A percentile compares a stretch with the other conserved stretches of the same genome.
Conservation (phyloP, 2,797 vertebrate species). For the Enteromius radiatus region DNA sequence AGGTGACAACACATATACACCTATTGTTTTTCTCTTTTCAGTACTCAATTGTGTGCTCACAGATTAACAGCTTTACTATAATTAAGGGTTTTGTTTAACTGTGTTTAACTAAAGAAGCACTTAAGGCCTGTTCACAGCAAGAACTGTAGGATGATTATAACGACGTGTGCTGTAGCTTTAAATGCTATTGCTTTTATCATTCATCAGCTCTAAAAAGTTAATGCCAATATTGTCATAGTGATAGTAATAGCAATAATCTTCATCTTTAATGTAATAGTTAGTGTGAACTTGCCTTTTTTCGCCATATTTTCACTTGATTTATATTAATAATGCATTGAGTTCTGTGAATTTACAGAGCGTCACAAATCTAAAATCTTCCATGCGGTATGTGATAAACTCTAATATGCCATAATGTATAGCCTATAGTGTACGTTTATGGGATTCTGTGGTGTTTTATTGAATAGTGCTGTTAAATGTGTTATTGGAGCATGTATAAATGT, state of each 20-base stretch:
- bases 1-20: constrained; percentile 18
- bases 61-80: constrained; percentile 9
- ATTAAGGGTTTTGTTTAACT: not conserved
- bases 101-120: not conserved
- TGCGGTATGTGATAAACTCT: not conserved
- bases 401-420: constrained; percentile 2
- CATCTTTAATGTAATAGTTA: not conserved
- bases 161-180: not conserved
- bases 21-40: not conserved
- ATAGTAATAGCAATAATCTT: not conserved
- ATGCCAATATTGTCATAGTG: not conserved
- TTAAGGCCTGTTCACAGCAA: not conserved
- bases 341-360: not conserved
- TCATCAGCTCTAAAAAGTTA: not conserved
- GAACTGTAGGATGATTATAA: not conserved
- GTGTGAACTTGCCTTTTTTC: not conserved
- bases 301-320: not conserved
- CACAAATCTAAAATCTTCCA: not conserved
- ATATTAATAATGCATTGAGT: not conserved
- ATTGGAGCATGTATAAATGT: constrained; percentile 33
- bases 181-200: not conserved
- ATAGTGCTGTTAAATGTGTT: constrained; percentile 41
- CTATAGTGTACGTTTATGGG: not conserved
- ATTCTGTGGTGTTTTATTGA: constrained; percentile 16
- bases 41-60: not conserved